Conservation (phyloP, 2,797 vertebrate species). For the Coluber constrictor region DNA sequence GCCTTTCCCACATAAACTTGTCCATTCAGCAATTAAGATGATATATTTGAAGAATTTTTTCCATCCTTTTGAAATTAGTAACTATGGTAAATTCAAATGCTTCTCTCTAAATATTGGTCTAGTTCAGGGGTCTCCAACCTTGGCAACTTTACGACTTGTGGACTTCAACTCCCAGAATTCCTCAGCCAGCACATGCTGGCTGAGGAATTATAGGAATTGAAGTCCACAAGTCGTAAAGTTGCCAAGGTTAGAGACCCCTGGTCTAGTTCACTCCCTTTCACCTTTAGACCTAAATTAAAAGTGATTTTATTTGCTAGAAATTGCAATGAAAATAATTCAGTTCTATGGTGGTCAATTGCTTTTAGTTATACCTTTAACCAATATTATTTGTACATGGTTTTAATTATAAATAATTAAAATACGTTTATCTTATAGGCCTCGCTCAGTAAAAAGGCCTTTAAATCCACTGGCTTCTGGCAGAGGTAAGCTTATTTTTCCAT, state of each 20-base stretch:
- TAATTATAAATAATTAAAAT: neutral
- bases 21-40: neutral
- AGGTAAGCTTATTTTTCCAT: conserved; percentile 58
- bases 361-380: neutral
- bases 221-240: too few species aligned
- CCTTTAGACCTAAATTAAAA: neutral
- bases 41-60: too few species aligned
- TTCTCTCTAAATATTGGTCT: neutral
- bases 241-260: too few species aligned
- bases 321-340: neutral
- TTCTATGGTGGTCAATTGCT: neutral
- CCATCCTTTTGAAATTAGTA: neutral
- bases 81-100: neutral
- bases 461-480: conserved; percentile 66
- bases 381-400: neutral
- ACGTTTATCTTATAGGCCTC: conserved; percentile 64
- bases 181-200: too few species aligned
- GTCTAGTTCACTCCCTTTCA: neutral
- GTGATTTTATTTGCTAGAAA: neutral
- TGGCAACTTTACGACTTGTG: too few species aligned
- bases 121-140: too few species aligned
- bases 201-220: too few species aligned
- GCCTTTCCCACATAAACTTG: neutral
- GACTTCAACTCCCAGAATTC: too few species aligned
- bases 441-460: conserved; percentile 74